Evolutionary conservation across 2,113 vertebrate species (phyloP).

Genomic region (Smithornis capensis): DNA sequence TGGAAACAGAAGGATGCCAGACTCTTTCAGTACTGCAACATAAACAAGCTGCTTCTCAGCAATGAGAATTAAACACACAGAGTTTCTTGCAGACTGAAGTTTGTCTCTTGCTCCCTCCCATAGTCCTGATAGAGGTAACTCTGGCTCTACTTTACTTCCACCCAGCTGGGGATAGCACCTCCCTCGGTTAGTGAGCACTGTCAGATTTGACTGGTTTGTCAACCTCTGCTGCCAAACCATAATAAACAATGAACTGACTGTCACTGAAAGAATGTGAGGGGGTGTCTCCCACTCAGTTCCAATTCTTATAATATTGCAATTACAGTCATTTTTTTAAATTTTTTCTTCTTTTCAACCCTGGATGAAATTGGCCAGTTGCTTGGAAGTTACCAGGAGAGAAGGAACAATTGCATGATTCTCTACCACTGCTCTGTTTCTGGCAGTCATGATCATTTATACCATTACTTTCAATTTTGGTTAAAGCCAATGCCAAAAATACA

Average conservation of each 20-base stretch:
- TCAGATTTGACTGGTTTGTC: neutral
- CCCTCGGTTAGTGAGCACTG: neutral
- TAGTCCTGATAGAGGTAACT: neutral
- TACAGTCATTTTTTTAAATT: conserved; percentile 26
- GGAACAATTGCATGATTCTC: neutral
- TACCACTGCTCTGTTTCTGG: neutral
- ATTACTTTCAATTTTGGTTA: neutral
- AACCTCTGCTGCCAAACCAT: neutral
- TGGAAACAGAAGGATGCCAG: neutral
- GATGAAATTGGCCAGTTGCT: neutral
- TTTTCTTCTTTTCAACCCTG: conserved; percentile 6
- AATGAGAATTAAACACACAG: neutral
- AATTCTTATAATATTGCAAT: neutral
- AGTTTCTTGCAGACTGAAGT: neutral
- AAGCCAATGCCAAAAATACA: neutral
- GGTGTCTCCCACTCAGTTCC: neutral
- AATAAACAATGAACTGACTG: neutral
- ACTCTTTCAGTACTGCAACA: neutral
- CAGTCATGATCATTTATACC: neutral
- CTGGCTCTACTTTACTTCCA: neutral
- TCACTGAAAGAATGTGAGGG: neutral
- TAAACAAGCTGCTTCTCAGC: neutral
- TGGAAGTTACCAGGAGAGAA: neutral
- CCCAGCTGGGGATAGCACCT: neutral
- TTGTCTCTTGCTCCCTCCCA: neutral